These are phyloP conservation scores for Collichthys lucidus DNA, from an alignment of 2,113 vertebrate species.

Conservation along the genomic window DNA sequence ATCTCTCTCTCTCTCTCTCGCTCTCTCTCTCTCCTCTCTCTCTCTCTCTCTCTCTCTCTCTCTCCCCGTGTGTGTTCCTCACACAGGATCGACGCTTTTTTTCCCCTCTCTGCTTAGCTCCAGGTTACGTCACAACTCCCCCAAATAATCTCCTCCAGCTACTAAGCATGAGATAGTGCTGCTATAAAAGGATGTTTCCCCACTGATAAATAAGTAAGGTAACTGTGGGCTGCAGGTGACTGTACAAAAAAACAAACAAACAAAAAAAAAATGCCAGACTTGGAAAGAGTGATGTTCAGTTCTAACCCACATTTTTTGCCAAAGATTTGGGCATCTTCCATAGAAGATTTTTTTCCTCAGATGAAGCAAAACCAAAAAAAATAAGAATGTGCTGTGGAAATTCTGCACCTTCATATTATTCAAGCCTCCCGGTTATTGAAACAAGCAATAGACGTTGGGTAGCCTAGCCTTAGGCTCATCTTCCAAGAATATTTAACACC, in stretches of 20 bases:
- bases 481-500: conserved; percentile 45
- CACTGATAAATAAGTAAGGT: conserved; percentile 11
- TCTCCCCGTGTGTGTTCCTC: conserved; percentile 10
- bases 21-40: conserved; percentile 11
- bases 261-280: background rate
- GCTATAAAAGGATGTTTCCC: conserved; percentile 35
- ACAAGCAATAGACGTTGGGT: conserved; percentile 35
- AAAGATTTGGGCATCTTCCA: background rate
- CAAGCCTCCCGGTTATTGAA: conserved; percentile 50
- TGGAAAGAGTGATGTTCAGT: background rate
- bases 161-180: conserved; percentile 24
- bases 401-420: conserved; percentile 18
- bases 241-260: background rate
- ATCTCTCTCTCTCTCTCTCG: conserved; percentile 7
- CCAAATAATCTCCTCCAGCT: conserved; percentile 69
- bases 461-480: conserved; percentile 32
- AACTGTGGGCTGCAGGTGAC: conserved; percentile 19
- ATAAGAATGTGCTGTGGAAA: background rate
- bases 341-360: background rate
- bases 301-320: background rate
- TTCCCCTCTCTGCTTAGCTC: conserved; percentile 52
- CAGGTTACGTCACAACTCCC: conserved; percentile 72
- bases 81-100: conserved; percentile 14
- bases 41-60: conserved; percentile 1
- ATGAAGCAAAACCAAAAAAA: background rate